A percentile compares a stretch with the other conserved stretches of the same genome.
Evolutionary conservation across 2,797 vertebrate genomes (phyloP).

Genomic region (Tamandua tetradactyla): DNA sequence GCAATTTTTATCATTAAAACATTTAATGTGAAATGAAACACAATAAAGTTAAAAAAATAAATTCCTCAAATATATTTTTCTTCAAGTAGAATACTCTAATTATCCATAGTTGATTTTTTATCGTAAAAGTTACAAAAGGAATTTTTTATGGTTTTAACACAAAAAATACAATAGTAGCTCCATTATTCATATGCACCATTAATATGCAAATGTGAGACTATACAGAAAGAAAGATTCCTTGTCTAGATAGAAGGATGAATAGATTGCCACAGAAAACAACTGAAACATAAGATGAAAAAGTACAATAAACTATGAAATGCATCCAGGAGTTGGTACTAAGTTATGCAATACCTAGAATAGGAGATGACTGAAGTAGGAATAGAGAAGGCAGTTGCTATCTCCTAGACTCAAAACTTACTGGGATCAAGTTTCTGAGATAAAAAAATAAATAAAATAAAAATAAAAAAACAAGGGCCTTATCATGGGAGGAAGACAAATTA

Average conservation of each 20-base stretch:
- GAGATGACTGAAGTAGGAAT: neutral
- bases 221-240: neutral
- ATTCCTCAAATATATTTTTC: neutral
- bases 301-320: neutral
- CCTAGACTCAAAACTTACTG: too few species aligned
- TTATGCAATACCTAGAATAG: neutral
- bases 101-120: neutral
- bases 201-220: conserved; percentile 29
- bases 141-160: conserved; percentile 36
- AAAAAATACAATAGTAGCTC: neutral
- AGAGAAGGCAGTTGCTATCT: neutral
- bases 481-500: neutral
- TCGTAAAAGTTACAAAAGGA: neutral
- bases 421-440: neutral
- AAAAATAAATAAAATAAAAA: too few species aligned
- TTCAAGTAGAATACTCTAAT: neutral
- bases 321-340: neutral
- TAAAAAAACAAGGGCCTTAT: too few species aligned
- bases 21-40: neutral
- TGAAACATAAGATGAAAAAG: neutral
- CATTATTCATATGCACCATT: neutral
- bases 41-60: neutral
- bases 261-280: neutral
- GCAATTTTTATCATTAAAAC: neutral
- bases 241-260: neutral